Conservation (phyloP, 2,888 invertebrate genomes). For the Apomyelois bistriatella region DNA sequence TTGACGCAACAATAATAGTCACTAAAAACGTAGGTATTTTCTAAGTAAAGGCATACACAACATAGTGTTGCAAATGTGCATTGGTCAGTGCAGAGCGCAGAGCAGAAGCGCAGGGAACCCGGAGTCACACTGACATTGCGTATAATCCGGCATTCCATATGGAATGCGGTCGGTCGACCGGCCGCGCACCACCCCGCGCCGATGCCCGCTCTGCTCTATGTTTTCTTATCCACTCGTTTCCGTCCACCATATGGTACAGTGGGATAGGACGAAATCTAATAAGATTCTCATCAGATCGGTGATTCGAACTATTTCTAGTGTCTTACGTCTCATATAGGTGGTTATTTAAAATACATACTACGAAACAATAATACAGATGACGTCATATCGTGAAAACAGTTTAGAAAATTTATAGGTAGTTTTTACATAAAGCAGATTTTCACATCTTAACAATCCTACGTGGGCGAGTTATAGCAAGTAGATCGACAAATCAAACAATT, state of each 20-base stretch:
- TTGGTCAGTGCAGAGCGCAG: conserved; percentile 27
- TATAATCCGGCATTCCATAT: conserved; percentile 75
- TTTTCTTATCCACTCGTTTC: conserved; percentile 70
- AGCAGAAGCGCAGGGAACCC: conserved; percentile 41
- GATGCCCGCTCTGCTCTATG: conserved; percentile 61
- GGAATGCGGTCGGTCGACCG: conserved; percentile 76
- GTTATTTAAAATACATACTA: neutral
- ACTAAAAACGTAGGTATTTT: conserved; percentile 24
- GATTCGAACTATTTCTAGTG: neutral
- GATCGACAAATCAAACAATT: conserved; percentile 12
- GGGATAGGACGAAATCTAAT: conserved; percentile 63
- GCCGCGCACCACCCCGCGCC: conserved; percentile 54
- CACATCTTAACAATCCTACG: conserved; percentile 4
- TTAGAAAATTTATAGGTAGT: conserved; percentile 7
- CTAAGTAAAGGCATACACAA: conserved; percentile 14
- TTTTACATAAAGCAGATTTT: conserved; percentile 3
- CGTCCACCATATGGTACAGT: conserved; percentile 70
- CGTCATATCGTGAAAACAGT: conserved; percentile 34
- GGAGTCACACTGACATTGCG: conserved; percentile 76
- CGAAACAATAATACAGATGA: conserved; percentile 29
- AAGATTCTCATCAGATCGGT: conserved; percentile 48
- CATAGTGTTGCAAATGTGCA: conserved; percentile 46
- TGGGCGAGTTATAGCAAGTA: conserved; percentile 6
- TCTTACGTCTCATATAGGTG: neutral
- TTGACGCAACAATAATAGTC: conserved; percentile 21